phyloP scores from a whole-genome alignment of 2,888 invertebrate genomes.

The Podotricha telesiphe region DNA sequence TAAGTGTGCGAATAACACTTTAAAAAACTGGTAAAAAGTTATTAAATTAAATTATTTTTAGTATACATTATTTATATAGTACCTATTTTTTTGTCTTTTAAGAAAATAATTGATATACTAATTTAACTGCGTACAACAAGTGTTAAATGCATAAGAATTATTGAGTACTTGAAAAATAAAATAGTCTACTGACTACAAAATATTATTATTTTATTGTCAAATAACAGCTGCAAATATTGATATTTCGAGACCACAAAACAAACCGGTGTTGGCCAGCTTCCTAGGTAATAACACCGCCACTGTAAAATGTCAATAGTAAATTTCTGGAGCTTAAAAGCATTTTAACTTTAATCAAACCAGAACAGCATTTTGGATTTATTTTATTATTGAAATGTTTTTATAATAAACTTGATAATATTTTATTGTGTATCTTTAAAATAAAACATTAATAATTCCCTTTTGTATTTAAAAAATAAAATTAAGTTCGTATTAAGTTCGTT shows the following conservation, averaged over 20 bases:
- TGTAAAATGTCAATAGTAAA: background rate
- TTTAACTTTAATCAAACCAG: slow-evolving; percentile 1
- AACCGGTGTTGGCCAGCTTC: background rate
- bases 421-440: too few species aligned
- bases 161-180: background rate
- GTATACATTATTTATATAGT: too few species aligned
- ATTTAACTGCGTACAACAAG: too few species aligned
- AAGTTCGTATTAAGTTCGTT: background rate
- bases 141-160: background rate
- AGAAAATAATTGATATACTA: too few species aligned
- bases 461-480: background rate
- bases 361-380: background rate
- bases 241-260: slow-evolving; percentile 1
- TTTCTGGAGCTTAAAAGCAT: slow-evolving; percentile 1
- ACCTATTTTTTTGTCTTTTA: too few species aligned
- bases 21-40: too few species aligned
- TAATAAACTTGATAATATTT: background rate
- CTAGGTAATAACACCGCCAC: slow-evolving; percentile 14
- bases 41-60: too few species aligned
- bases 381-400: background rate
- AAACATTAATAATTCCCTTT: too few species aligned
- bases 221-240: slow-evolving; percentile 5
- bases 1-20: too few species aligned
- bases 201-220: background rate
- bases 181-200: background rate